phyloP scores from a whole-genome alignment of 53 echinoderm and acorn worm genomes.

The Temnopleurus reevesii region DNA sequence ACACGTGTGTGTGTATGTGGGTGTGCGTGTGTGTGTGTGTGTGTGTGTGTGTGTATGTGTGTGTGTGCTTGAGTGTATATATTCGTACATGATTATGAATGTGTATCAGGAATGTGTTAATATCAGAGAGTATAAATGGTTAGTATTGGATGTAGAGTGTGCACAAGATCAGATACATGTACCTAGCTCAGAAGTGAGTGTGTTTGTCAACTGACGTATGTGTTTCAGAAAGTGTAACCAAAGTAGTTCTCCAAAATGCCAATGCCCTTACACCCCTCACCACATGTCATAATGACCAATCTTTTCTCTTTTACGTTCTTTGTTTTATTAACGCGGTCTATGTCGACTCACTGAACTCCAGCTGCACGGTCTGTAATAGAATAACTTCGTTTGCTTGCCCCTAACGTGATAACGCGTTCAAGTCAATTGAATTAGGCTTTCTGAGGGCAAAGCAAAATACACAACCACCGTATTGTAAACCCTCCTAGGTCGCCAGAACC shows the following conservation, averaged over 20 bases:
- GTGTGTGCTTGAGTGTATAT: neutral
- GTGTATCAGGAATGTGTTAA: too few relatives aligned
- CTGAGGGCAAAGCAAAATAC: constrained; percentile 59
- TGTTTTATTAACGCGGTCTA: neutral
- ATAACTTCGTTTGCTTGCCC: constrained; percentile 82
- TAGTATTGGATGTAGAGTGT: too few relatives aligned
- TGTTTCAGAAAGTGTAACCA: neutral
- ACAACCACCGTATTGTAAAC: constrained; percentile 23
- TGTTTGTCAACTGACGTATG: neutral
- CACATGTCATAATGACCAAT: constrained; percentile 23
- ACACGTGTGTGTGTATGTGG: neutral
- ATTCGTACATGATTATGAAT: neutral
- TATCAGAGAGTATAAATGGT: too few relatives aligned
- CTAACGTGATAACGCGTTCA: constrained; percentile 74
- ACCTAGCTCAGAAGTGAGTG: too few relatives aligned
- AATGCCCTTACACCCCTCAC: neutral
- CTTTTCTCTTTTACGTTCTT: neutral
- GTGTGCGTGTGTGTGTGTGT: neutral
- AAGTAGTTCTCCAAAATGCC: neutral
- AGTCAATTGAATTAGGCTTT: constrained; percentile 86
- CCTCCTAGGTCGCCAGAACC: constrained; percentile 28
- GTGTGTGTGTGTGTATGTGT: neutral
- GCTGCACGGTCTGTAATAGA: constrained; percentile 75
- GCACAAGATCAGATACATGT: too few relatives aligned
- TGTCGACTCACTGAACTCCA: constrained; percentile 62